phyloP scores from a whole-genome alignment of 2,888 invertebrate species.

The Zaprionus bogoriensis region DNA sequence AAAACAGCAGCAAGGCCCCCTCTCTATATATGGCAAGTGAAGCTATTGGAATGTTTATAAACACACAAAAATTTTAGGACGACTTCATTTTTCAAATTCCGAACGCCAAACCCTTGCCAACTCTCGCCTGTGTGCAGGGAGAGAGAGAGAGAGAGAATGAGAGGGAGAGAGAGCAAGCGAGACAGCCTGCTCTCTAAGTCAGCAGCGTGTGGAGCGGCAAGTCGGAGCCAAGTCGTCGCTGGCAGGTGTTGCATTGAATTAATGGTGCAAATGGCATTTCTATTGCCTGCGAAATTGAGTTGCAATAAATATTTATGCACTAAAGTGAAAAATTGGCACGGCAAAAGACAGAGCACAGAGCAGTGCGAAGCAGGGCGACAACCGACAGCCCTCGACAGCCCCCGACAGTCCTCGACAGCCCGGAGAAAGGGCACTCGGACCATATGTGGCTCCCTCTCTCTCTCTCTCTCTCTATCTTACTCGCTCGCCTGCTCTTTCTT shows the following conservation, averaged over 20 bases:
- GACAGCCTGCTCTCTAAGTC: background rate
- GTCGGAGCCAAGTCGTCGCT: constrained; percentile 69
- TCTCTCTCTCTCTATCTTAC: background rate
- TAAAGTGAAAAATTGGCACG: constrained; percentile 75
- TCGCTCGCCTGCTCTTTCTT: background rate
- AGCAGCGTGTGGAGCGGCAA: constrained; percentile 15
- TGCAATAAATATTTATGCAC: constrained; percentile 77
- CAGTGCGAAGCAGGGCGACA: constrained; percentile 26
- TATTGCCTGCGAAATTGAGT: constrained; percentile 77
- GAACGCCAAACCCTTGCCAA: constrained; percentile 10
- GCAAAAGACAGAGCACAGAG: constrained; percentile 67
- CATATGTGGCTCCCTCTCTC: background rate
- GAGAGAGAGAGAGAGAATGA: background rate
- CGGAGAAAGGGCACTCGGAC: constrained; percentile 8
- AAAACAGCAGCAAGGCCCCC: background rate
- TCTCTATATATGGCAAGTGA: constrained; percentile 41
- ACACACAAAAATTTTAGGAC: constrained; percentile 66
- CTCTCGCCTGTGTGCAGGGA: background rate
- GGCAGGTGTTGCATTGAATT: constrained; percentile 77
- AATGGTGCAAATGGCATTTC: constrained; percentile 78
- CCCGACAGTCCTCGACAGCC: background rate
- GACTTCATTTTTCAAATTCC: constrained; percentile 74
- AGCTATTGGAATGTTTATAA: constrained; percentile 67
- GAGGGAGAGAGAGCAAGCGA: background rate
- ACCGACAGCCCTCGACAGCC: background rate